Evolutionary conservation across 2,888 invertebrate genomes (phyloP), one percentile per base, ranked within the genome.

Genomic region (Ethmia dodecea): DNA sequence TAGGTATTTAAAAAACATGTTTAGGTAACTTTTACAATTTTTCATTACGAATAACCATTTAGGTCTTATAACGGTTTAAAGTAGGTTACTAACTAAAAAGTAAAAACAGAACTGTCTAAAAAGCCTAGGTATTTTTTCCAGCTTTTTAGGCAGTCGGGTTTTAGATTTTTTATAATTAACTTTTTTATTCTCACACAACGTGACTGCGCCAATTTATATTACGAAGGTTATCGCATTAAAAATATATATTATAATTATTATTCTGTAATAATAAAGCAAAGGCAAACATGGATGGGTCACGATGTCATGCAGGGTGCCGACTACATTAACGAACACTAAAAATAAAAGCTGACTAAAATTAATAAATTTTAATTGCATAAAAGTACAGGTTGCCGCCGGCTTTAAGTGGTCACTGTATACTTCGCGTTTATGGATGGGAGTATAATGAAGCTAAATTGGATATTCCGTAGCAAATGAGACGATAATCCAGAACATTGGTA

Each of bases 351-450:
- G 55, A 67, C 48, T 59, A 47, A 66, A 66, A 71, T 73, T 73
- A 72, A 73, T 73, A 67, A 67, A 71, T 70, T 74, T 65, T 73
- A 74, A 73, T 74, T 73, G 68, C 59, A 64, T 60, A 48, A 61
- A 66, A 63, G 60, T 60, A 60, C 57, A 61, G 59, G 59, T 62
- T 64, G 50, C 55, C 58, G 51, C 45, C 40, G 54, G 57, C 47
- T 56, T 53, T 56, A 62, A 64, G 62, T 62, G 61, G 60, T 52
- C 49, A 60, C 52, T 51, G 51, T 45, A 41, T 51, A 42, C 34
- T 15, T 35, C 31, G 27, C 28, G 13, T 38, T 33, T 38, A 33
- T 35, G 20, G 34, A 34, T 37, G 40, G 30, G 22, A 30, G 16
- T 31, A 26, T 13, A 39, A 38, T 38, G 38, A 28, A 24, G 38